Evolutionary conservation across 2,113 vertebrate species (phyloP).

Genomic region (Chrysochloris asiatica): DNA sequence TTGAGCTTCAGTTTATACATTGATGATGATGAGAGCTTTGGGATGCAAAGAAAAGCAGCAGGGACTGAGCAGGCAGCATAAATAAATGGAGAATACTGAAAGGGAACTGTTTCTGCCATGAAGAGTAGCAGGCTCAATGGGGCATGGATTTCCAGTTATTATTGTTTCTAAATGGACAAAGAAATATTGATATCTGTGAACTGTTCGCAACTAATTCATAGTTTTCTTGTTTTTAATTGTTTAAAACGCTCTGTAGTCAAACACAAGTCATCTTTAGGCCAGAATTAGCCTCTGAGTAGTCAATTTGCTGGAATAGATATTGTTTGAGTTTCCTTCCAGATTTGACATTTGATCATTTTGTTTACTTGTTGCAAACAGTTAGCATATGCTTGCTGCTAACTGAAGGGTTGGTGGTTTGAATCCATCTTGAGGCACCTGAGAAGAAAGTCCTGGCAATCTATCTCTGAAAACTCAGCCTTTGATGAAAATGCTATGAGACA

Average conservation of each 20-base stretch:
- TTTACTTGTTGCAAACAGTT: not conserved
- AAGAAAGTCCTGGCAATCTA: not conserved
- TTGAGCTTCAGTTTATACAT: not conserved
- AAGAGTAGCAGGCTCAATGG: not conserved
- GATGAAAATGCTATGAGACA: not conserved
- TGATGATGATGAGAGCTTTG: not conserved
- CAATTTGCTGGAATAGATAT: not conserved
- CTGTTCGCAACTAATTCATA: not conserved
- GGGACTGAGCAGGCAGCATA: rapidly evolving
- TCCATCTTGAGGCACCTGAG: not conserved
- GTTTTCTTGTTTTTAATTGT: not conserved
- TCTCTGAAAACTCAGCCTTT: not conserved
- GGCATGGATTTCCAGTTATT: not conserved
- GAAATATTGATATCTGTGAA: not conserved
- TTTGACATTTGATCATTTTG: not conserved
- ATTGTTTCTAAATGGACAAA: no score
- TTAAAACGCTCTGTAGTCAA: not conserved
- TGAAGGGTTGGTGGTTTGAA: not conserved
- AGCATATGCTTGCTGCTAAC: not conserved
- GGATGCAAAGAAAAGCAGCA: not conserved
- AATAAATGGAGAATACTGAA: not conserved
- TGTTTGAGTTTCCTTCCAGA: not conserved
- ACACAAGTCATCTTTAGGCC: not conserved
- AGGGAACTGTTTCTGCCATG: not conserved
- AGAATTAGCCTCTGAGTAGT: not conserved